These are phyloP conservation scores for Macaria liturata DNA, from an alignment of 2,888 invertebrate genomes.

Conservation along the genomic window DNA sequence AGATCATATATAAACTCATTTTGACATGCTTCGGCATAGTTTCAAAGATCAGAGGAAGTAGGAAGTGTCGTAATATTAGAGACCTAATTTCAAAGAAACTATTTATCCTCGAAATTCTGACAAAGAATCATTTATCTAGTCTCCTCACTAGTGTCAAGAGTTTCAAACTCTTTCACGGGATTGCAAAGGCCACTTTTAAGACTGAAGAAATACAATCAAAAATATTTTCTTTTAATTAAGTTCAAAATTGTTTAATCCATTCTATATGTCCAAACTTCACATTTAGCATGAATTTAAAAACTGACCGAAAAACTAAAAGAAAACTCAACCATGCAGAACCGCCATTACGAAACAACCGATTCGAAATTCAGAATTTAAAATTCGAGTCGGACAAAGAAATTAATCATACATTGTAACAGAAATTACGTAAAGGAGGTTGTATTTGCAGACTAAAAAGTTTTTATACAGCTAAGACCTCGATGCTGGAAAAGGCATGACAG, in stretches of 20 bases:
- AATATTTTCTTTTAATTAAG: no score
- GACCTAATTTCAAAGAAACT: constrained; percentile 6
- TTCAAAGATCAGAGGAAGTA: background rate
- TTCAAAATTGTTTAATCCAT: no score
- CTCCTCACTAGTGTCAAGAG: no score
- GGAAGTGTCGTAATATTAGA: constrained; percentile 3
- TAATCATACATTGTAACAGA: constrained; percentile 16
- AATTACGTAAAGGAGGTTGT: constrained; percentile 18
- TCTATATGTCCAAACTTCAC: no score
- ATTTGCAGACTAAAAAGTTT: constrained; percentile 10
- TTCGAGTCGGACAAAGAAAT: constrained; percentile 11
- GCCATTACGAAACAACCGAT: constrained; percentile 6
- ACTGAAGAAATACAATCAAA: no score
- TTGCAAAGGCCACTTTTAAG: no score
- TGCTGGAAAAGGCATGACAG: constrained; percentile 16
- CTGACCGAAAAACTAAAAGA: no score
- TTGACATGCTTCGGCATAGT: no score
- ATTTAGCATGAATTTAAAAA: no score
- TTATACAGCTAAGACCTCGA: constrained; percentile 9
- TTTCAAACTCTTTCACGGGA: no score
- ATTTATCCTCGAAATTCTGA: no score
- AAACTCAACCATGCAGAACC: background rate
- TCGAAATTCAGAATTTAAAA: constrained; percentile 12
- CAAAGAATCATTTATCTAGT: no score
- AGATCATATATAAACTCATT: background rate